Base-by-base conservation (phyloP, 2,888 invertebrate species). In the Sisyra nigra region DNA sequence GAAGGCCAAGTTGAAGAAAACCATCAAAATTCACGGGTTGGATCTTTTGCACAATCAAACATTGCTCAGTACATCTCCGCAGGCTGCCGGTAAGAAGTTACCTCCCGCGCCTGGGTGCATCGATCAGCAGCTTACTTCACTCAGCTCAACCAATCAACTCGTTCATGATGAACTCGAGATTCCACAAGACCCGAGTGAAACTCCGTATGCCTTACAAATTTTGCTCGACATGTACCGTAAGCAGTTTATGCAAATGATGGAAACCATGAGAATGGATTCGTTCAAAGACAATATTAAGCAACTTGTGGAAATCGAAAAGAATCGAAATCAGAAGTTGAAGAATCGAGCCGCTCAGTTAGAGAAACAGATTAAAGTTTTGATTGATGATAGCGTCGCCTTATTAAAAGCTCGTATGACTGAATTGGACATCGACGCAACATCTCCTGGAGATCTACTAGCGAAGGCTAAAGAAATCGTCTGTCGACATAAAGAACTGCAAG, bases 401-500 rank as follows among this genome's bases (percentile, higher is more conserved):
- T 67, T 94, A 33, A 88, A 91, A 61, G 80, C 83, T 36, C 74
- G 93, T 48, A 86, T 94, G 80, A 82, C 80, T 53, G 93, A 94
- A 65, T 69, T 96, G 51, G 89, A 87, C 47, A 89, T 93, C 48
- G 83, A 84, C 62, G 86, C 86, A 13, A 80, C 75, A 44, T 85
- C 85, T 47, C 86, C 88, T 1, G 83, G 83, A 44, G 88, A 89
- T 62, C 67, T 89, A 45, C 67, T 88, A 45, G 79, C 84, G 4
- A 85, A 86, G 62, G 87, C 88, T 42, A 88, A 87, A 59, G 87
- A 91, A 65, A 94, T 94, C 53, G 92, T 94, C 24, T 77, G 87
- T 44, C 71, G 87, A 19, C 93, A 94, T 60, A 92, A 91, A 60
- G 91, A 93, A 57, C 65, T 93, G 45, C 92, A 93, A 63, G 80